Evolutionary conservation across 2,797 vertebrate species (phyloP).

Genomic region (Stomatorhinus walkeri): DNA sequence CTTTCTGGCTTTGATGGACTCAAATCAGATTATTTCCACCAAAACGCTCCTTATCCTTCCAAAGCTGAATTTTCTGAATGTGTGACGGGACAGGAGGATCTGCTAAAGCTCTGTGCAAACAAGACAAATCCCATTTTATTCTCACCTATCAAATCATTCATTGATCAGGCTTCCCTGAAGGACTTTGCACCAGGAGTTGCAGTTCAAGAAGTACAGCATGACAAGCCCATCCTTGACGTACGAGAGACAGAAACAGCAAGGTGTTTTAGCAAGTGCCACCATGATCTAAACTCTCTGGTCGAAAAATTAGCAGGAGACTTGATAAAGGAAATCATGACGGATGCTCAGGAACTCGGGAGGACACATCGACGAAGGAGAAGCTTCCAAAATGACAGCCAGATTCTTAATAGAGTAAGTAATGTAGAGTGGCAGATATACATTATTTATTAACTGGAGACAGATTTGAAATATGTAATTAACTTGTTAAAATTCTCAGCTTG

Average conservation of each 20-base stretch:
- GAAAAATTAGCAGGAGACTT: conserved; percentile 29
- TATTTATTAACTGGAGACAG: background rate
- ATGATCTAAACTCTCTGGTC: conserved; percentile 21
- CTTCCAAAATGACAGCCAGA: conserved; percentile 18
- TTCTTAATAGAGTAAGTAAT: conserved; percentile 30
- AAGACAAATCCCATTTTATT: background rate
- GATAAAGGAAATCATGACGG: conserved; percentile 28
- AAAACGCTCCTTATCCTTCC: background rate
- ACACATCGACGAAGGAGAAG: conserved; percentile 10
- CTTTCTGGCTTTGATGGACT: background rate
- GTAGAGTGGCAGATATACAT: background rate
- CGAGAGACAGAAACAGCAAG: background rate
- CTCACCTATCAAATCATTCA: background rate
- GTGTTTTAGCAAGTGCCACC: background rate
- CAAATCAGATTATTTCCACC: background rate
- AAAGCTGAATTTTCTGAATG: background rate
- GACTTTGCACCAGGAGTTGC: background rate
- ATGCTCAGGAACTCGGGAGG: conserved; percentile 24
- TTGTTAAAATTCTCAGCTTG: background rate
- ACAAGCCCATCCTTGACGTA: conserved; percentile 17
- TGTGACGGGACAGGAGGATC: background rate
- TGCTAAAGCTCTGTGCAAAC: background rate
- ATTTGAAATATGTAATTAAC: conserved; percentile 2
- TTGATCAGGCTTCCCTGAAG: background rate
- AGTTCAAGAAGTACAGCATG: background rate